Conservation (phyloP, 2,113 vertebrate species). For the Lophius piscatorius region DNA sequence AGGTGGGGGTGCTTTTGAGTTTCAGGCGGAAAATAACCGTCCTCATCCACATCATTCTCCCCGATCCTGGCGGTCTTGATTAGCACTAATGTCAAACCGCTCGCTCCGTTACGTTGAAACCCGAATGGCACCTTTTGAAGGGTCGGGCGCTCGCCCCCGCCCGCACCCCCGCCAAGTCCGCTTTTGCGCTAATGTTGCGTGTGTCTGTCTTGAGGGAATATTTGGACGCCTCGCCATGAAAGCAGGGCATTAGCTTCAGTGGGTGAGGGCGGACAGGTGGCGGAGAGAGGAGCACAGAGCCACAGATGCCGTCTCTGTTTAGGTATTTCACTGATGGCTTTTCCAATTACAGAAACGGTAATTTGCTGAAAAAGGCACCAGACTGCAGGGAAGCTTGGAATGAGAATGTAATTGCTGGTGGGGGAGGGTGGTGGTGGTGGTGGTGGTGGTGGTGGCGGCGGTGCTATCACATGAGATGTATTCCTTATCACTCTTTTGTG, state of each 20-base stretch:
- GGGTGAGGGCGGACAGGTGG: conserved; percentile 57
- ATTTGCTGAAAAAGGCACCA: conserved; percentile 66
- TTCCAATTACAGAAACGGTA: conserved; percentile 71
- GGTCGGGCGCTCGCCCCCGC: conserved; percentile 26
- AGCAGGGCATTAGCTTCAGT: conserved; percentile 58
- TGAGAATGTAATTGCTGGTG: conserved; percentile 39
- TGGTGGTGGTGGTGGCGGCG: conserved; percentile 7
- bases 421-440: conserved; percentile 4
- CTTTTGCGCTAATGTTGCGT: conserved; percentile 20
- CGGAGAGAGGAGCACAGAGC: conserved; percentile 41
- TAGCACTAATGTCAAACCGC: conserved; percentile 51
- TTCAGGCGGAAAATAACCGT: conserved; percentile 45
- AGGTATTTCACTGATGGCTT: conserved; percentile 59
- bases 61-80: conserved; percentile 25
- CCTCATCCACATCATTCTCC: conserved; percentile 33
- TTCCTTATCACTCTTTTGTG: conserved; percentile 54
- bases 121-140: conserved; percentile 50
- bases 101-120: conserved; percentile 52
- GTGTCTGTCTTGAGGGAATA: conserved; percentile 36
- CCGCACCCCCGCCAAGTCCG: not conserved
- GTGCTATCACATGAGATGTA: conserved; percentile 36
- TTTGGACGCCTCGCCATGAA: conserved; percentile 53
- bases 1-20: conserved; percentile 39
- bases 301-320: conserved; percentile 65
- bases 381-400: conserved; percentile 53